Evolutionary conservation across 2,113 vertebrate genomes (phyloP), one percentile per base, ranked within the genome.

Genomic region (Tachuris rubrigastra): DNA sequence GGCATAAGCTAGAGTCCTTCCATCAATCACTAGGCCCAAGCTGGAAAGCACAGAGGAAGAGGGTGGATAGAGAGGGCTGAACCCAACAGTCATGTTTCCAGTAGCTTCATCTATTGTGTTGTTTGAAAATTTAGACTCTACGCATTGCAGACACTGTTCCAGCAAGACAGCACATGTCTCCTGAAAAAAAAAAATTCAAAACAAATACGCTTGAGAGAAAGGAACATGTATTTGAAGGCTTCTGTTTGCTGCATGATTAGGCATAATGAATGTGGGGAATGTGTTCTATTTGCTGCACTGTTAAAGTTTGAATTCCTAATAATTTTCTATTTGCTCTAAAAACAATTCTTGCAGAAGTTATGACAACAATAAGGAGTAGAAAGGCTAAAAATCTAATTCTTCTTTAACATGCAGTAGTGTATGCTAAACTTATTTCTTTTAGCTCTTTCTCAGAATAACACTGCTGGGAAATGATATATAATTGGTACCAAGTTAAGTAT

Each of bases 21-120:
- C 99, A 37, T 99, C 99, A 15, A 99, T 99, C 49, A 99, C 99
- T 65, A 99, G 97, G 93, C 99, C 99, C 53, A 98, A 97, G 74
- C 97, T 98, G 95, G 98, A 98, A 75, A 98, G 98, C 59, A 93
- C 75, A 47, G 97, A 35, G 78, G 94, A 49, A 59, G 96, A 89
- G 68, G 95, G 37, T 69, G 98, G 79, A 69, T 97, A 97, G 66
- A 98, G 87, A 33, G 98, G 93, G 9, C 85, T 81, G 56, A 98
- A 98, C 79, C 97, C 97, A 79, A 97, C 41, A 18, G 94, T 95
- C 87, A 97, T 90, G 72, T 89, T 89, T 73, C 97, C 97, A 80
- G 97, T 13, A 8, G 97, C 78, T 31, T 97, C 97, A 8, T 98
- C 90, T 11, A 96, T 49, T 15, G 97, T 52, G 90, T 93, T 92